These are phyloP conservation scores for Periophthalmus magnuspinnatus DNA, from an alignment of 2,797 vertebrate species.

Conservation along the genomic window DNA sequence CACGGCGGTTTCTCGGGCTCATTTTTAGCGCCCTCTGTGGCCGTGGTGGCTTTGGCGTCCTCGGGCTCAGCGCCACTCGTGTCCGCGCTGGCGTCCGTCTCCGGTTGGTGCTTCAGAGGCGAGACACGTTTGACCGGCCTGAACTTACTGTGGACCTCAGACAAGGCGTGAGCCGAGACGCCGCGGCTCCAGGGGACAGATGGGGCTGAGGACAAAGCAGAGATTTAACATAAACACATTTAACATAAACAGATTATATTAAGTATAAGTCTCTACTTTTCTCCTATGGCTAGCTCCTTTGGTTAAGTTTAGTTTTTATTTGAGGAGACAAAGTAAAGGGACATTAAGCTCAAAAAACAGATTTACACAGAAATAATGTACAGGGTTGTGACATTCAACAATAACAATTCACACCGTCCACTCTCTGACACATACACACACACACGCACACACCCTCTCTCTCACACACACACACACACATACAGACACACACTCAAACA, in stretches of 20 bases:
- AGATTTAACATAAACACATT: slow-evolving; percentile 8
- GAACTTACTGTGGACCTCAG: slow-evolving; percentile 94
- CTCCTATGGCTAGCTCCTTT: too few species aligned
- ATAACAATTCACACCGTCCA: too few species aligned
- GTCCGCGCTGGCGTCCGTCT: slow-evolving; percentile 68
- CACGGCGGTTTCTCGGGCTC: slow-evolving; percentile 60
- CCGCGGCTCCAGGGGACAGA: slow-evolving; percentile 88
- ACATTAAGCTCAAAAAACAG: too few species aligned
- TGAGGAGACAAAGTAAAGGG: too few species aligned
- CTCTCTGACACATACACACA: too few species aligned
- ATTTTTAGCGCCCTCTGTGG: slow-evolving; percentile 78
- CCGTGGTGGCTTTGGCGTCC: slow-evolving; percentile 76
- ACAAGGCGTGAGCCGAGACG: slow-evolving; percentile 82
- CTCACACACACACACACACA: too few species aligned
- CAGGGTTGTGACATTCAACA: too few species aligned
- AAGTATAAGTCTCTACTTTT: too few species aligned
- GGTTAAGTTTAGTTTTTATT: not conserved
- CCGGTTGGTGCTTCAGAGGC: slow-evolving; percentile 94
- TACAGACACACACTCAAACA: too few species aligned
- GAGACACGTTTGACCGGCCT: slow-evolving; percentile 95
- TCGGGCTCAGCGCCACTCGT: slow-evolving; percentile 77
- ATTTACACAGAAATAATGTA: too few species aligned
- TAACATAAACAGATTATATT: too few species aligned
- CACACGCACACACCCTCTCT: too few species aligned
- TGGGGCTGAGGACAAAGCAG: slow-evolving; percentile 75